Evolutionary conservation across 2,113 vertebrate species (phyloP).

Genomic region (Anoplopoma fimbria): DNA sequence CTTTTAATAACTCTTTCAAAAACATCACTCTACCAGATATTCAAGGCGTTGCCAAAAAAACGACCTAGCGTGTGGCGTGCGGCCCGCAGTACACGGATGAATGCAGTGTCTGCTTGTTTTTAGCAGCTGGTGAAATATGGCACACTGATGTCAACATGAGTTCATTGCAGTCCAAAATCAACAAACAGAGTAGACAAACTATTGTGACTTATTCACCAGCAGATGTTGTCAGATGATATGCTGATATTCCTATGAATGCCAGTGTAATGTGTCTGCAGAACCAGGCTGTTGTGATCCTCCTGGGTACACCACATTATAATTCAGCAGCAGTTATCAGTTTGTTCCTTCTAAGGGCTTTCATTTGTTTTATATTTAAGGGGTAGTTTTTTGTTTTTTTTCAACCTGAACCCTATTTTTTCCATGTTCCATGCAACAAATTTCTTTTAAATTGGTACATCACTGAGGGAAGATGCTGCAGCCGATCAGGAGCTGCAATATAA

Average conservation of each 20-base stretch:
- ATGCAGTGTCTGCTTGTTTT: slow-evolving; percentile 27
- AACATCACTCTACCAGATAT: slow-evolving; percentile 5
- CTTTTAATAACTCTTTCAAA: slow-evolving; percentile 6
- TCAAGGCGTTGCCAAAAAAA: background rate
- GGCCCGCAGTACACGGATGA: background rate
- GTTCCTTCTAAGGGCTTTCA: background rate
- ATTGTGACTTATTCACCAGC: background rate
- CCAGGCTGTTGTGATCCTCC: background rate
- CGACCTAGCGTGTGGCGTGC: slow-evolving; percentile 6
- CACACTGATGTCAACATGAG: slow-evolving; percentile 20
- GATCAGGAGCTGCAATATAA: background rate
- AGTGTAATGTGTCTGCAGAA: background rate
- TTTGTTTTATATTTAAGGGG: background rate
- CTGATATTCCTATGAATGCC: background rate
- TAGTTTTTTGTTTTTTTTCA: background rate
- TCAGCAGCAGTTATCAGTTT: background rate
- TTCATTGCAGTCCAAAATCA: slow-evolving; percentile 11
- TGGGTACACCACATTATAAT: background rate
- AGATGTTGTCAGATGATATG: background rate
- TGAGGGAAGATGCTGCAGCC: background rate
- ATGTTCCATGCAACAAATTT: background rate
- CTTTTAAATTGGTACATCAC: background rate
- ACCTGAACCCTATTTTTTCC: background rate
- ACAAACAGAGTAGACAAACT: slow-evolving; percentile 5
- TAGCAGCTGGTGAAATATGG: slow-evolving; percentile 31